A percentile compares a stretch with the other conserved stretches of the same genome.
Evolutionary conservation across 2,888 invertebrate species (phyloP).

Genomic region (Epirrhoe alternata): DNA sequence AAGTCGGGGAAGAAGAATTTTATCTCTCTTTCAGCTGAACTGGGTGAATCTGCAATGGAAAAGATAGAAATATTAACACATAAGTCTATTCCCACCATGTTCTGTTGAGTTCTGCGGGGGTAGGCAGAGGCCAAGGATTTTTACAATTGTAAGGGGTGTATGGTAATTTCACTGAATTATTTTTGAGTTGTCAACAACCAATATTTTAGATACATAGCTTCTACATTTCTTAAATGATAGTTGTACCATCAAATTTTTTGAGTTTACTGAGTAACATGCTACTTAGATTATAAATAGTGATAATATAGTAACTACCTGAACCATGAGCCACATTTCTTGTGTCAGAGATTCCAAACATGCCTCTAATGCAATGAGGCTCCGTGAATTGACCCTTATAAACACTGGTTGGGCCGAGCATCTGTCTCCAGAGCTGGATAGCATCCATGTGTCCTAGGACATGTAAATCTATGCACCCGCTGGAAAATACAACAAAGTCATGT

Average conservation of each 20-base stretch:
- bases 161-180: too few relatives aligned
- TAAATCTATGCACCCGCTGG: conserved; percentile 93
- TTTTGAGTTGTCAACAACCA: too few relatives aligned
- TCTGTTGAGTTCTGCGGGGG: too few relatives aligned
- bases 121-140: too few relatives aligned
- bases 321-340: conserved; percentile 98
- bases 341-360: conserved; percentile 95
- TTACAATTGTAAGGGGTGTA: too few relatives aligned
- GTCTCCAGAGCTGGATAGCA: conserved; percentile 92
- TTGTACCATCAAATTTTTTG: too few relatives aligned
- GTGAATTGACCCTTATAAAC: conserved; percentile 91
- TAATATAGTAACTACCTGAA: conserved; percentile 88
- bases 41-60: conserved; percentile 86
- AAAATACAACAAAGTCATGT: conserved; percentile 49
- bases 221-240: too few relatives aligned
- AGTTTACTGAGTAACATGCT: too few relatives aligned
- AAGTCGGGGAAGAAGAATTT: conserved; percentile 94
- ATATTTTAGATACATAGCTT: too few relatives aligned
- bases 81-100: too few relatives aligned
- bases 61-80: neutral
- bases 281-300: too few relatives aligned
- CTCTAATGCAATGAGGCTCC: conserved; percentile 91
- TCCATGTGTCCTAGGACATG: conserved; percentile 91
- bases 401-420: conserved; percentile 95
- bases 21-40: conserved; percentile 91